Evolutionary conservation across 2,797 vertebrate genomes (phyloP), one percentile per base, ranked within the genome.

Genomic region (Serranus cabrilla): DNA sequence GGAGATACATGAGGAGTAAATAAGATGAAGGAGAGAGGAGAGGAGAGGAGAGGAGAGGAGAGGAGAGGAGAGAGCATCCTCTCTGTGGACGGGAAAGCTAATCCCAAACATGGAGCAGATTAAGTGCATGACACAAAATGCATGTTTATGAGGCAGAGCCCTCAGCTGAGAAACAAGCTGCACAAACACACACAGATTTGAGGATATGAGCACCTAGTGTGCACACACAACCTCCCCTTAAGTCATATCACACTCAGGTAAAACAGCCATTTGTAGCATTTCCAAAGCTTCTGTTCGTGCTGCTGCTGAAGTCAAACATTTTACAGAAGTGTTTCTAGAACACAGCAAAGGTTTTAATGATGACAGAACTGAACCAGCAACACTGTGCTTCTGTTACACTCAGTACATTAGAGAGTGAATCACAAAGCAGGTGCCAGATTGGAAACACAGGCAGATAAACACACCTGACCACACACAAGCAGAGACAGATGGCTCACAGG

Each of bases 41-140:
- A 47, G 39, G 45, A 21, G 58, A 55, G 65, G 20, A 37, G 7
- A 37, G 40, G 40, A 42, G 40, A 42, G 40, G 13, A 14, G 40
- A 42, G 40, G 13, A 17, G 13, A 43, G 42, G 42, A 45, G 16
- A 45, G 43, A 65, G 73, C 62, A 51, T 78, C 51, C 64, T 79
- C 66, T 78, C 65, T 58, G 81, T 71, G 71, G 70, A 82, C 3
- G 8, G 50, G 57, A 76, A 60, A 52, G 47, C 81, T 89, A 86
- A 91, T 90, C 83, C 84, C 72, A 87, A 80, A 87, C 64, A 85
- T 56, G 54, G 65, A 80, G 71, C 69, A 88, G 78, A 93, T 89
- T 86, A 87, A 73, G 82, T 79, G 58, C 75, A 86, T 80, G 59
- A 80, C 86, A 81, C 84, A 82, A 82, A 90, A 88, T 76, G 54